phyloP scores from a whole-genome alignment of 2,888 invertebrate genomes.

The Apoda limacodes region DNA sequence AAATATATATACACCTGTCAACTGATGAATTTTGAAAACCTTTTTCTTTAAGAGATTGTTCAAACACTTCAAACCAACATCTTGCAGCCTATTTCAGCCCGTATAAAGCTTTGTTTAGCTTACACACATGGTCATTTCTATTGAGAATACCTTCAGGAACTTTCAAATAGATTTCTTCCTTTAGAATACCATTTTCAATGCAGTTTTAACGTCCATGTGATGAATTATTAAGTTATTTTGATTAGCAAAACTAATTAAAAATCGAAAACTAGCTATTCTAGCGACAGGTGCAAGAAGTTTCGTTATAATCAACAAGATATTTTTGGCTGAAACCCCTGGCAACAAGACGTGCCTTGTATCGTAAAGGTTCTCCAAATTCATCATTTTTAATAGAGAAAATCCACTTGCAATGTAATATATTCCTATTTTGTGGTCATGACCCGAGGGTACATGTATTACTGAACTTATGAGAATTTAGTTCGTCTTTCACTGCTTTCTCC shows the following conservation, averaged over 20 bases:
- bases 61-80: too few relatives aligned
- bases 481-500: too few relatives aligned
- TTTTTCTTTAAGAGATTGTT: conserved; percentile 7
- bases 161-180: conserved; percentile 20
- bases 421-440: conserved; percentile 17
- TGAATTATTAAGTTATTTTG: conserved; percentile 16
- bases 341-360: too few relatives aligned
- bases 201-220: conserved; percentile 20
- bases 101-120: too few relatives aligned
- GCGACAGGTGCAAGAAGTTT: conserved; percentile 26
- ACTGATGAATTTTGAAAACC: conserved; percentile 14
- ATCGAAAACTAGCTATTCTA: too few relatives aligned
- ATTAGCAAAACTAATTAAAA: too few relatives aligned
- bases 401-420: conserved; percentile 17
- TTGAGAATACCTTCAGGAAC: conserved; percentile 18
- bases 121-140: too few relatives aligned
- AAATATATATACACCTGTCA: conserved; percentile 15
- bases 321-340: conserved; percentile 25
- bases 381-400: too few relatives aligned
- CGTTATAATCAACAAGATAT: conserved; percentile 20
- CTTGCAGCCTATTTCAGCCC: too few relatives aligned
- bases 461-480: conserved; percentile 13
- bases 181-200: conserved; percentile 16
- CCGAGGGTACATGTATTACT: conserved; percentile 20
- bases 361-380: too few relatives aligned